These are phyloP conservation scores for Zhuqinia jingwanae DNA, from an alignment of 2,888 invertebrate genomes.

Conservation along the genomic window DNA sequence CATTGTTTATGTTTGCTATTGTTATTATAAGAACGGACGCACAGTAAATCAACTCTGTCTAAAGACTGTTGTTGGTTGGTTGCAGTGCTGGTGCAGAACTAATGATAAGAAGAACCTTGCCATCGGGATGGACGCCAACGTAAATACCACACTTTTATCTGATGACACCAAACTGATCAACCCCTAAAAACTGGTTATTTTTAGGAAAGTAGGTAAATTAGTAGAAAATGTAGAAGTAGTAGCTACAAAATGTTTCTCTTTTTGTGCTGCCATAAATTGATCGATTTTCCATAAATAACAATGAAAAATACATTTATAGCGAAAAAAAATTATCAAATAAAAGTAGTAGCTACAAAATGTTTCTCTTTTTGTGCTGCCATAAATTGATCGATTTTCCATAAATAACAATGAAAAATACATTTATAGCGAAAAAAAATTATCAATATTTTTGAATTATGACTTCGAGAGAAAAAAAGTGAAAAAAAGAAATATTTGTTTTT, in stretches of 20 bases:
- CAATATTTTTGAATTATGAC: too few relatives aligned
- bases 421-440: too few relatives aligned
- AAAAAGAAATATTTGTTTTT: too few relatives aligned
- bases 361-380: not conserved
- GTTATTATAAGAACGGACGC: too few relatives aligned
- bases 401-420: not conserved
- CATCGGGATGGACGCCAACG: constrained; percentile 34
- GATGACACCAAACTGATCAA: constrained; percentile 29
- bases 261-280: not conserved
- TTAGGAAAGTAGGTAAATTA: too few relatives aligned
- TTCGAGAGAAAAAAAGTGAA: too few relatives aligned
- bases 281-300: constrained; percentile 33
- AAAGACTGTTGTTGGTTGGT: not conserved
- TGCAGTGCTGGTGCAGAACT: not conserved
- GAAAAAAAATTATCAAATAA: too few relatives aligned
- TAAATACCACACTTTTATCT: constrained; percentile 22
- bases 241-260: not conserved
- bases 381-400: constrained; percentile 28
- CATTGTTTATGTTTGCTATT: too few relatives aligned
- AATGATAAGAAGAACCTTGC: constrained; percentile 18
- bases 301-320: not conserved
- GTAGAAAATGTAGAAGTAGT: too few relatives aligned
- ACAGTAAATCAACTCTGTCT: too few relatives aligned
- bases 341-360: not conserved
- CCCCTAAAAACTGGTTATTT: too few relatives aligned